These are phyloP conservation scores for Lacerta agilis DNA, from an alignment of 2,797 vertebrate species.

Conservation along the genomic window DNA sequence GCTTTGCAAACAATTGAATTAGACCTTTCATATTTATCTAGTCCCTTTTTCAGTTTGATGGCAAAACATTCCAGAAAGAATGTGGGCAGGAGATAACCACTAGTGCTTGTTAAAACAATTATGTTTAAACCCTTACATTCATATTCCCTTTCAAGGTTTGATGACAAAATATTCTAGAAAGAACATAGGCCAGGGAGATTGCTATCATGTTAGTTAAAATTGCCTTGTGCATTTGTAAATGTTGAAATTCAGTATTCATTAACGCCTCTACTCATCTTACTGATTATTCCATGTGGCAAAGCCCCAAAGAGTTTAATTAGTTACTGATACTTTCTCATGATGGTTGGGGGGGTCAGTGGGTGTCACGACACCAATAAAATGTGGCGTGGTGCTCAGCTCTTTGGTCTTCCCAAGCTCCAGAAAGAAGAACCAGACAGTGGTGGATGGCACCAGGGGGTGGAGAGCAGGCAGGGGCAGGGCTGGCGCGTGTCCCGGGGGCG, in stretches of 20 bases:
- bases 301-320: not conserved
- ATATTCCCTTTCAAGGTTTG: not conserved
- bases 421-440: not conserved
- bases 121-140: not conserved
- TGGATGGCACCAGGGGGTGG: too few species aligned
- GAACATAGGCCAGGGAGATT: not conserved
- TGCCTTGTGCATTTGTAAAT: not conserved
- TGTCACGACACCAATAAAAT: not conserved
- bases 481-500: too few species aligned
- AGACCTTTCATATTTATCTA: not conserved
- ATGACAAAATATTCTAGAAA: not conserved
- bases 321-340: not conserved
- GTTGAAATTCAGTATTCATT: not conserved
- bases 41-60: not conserved
- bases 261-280: not conserved
- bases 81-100: not conserved
- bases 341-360: too few species aligned
- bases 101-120: not conserved
- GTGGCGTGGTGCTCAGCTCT: not conserved
- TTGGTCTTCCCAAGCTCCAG: not conserved
- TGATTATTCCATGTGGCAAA: conserved; percentile 1
- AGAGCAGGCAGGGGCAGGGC: too few species aligned
- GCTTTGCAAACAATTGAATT: not conserved
- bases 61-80: not conserved
- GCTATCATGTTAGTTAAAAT: not conserved